Percentiles rank a stretch among this genome's conserved stretches.
Evolutionary conservation across 2,113 vertebrate genomes (phyloP).

Genomic region (Sula dactylatra): DNA sequence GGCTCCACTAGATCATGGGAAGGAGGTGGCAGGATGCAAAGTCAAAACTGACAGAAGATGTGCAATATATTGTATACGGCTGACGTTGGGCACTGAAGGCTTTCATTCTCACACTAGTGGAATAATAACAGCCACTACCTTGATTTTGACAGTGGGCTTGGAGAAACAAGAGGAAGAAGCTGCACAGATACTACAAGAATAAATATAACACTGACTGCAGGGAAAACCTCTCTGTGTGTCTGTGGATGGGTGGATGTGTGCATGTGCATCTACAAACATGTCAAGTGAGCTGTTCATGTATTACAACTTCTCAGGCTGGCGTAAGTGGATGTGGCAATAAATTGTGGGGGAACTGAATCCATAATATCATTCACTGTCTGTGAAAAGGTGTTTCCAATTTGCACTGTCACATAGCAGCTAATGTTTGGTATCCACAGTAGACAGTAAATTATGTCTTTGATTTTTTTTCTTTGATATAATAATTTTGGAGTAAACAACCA

Average conservation of each 20-base stretch:
- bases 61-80: fast-evolving
- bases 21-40: neutral
- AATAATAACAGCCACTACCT: neutral
- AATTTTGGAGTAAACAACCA: neutral
- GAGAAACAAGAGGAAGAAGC: neutral
- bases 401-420: neutral
- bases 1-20: neutral
- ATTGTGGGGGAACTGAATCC: neutral
- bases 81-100: neutral
- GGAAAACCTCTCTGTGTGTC: neutral
- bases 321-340: neutral
- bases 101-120: neutral
- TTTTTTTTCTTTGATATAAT: neutral
- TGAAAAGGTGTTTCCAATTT: neutral
- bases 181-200: neutral
- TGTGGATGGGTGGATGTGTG: neutral
- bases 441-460: neutral
- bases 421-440: neutral
- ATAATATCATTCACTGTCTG: neutral
- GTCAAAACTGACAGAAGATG: neutral
- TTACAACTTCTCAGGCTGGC: neutral
- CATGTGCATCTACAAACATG: neutral
- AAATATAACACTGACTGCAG: neutral
- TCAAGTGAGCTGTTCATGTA: neutral
- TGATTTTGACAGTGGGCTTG: neutral